Evolutionary conservation across 35 echinoderm and acorn worm genomes (phyloP).

Genomic region (Heliocidaris tuberculata): DNA sequence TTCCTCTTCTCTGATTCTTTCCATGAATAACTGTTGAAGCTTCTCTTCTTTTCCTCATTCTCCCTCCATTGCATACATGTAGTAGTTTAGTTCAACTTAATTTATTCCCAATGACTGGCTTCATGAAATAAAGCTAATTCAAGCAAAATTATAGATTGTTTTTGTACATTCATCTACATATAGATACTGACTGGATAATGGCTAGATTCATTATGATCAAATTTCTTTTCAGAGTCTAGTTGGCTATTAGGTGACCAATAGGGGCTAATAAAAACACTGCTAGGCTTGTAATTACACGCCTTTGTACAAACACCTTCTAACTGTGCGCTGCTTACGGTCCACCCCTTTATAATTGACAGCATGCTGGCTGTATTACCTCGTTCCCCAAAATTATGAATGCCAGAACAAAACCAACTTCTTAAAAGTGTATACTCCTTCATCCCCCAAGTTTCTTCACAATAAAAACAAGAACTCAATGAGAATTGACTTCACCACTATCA

Average conservation of each 20-base stretch:
- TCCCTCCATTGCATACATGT: not conserved
- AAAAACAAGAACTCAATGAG: not conserved
- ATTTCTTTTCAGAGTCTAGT: not conserved
- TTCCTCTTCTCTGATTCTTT: not conserved
- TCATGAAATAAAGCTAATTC: not conserved
- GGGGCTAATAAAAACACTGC: not conserved
- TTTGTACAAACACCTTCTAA: not conserved
- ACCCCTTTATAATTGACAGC: conserved; percentile 3
- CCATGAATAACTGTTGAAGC: not conserved
- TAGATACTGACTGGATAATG: not conserved
- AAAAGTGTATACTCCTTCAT: not conserved
- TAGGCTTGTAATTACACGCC: not conserved
- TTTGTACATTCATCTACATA: not conserved
- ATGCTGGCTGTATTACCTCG: not conserved
- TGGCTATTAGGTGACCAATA: not conserved
- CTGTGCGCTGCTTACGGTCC: not conserved
- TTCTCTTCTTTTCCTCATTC: not conserved
- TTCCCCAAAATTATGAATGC: not conserved
- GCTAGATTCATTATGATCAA: not conserved
- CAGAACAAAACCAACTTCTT: not conserved
- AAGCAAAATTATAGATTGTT: too few species aligned
- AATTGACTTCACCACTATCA: not conserved
- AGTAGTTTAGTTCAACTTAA: not conserved
- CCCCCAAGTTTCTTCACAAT: not conserved
- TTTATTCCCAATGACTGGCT: not conserved